Evolutionary conservation across 2,113 vertebrate species (phyloP), one percentile per base, ranked within the genome.

Genomic region (Malurus alboscapulatus): DNA sequence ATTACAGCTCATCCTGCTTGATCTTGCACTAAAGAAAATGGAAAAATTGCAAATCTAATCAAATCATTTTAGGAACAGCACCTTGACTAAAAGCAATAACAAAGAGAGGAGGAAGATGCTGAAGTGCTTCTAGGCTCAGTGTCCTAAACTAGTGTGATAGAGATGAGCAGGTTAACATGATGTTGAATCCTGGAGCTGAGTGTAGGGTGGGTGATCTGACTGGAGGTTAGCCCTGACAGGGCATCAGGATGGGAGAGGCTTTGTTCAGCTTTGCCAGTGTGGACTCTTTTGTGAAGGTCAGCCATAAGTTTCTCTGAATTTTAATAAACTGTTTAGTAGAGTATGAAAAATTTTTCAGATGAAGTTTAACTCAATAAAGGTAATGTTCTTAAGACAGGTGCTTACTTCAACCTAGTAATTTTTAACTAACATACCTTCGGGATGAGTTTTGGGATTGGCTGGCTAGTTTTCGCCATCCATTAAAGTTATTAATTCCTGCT

Each of bases 141-240:
- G 32, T 79, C 17, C 51, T 25, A 42, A n/a, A 45, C 11, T 15
- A 9, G 12, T 3, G 1, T 75, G 29, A 20, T 18, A 27, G 34
- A 47, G 20, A 24, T 54, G 7, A 20, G 34, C 2, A 2, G 20
- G 9, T 76, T 17, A 26, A 30, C 0, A 2, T 1, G 0, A 20
- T 4, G 1, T 30, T 48, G 54, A 69, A 7, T 53, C 18, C 30
- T 74, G 51, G 38, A 66, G 9, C 42, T 61, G 16, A 2, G 20
- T n/a, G 3, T 3, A 1, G 14, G 13, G 1, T 54, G 44, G 13
- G 1, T 50, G 34, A 57, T 30, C 6, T 62, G 48, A 51, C n/a
- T 14, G 16, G 30, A 73, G 5, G 17, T 42, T 68, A 34, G 18
- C 19, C 7, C 11, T n/a, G 6, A 2, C 1, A 4, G 29, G 12